phyloP scores from a whole-genome alignment of 1,140 invertebrate species.

The Zaprionus africanus region DNA sequence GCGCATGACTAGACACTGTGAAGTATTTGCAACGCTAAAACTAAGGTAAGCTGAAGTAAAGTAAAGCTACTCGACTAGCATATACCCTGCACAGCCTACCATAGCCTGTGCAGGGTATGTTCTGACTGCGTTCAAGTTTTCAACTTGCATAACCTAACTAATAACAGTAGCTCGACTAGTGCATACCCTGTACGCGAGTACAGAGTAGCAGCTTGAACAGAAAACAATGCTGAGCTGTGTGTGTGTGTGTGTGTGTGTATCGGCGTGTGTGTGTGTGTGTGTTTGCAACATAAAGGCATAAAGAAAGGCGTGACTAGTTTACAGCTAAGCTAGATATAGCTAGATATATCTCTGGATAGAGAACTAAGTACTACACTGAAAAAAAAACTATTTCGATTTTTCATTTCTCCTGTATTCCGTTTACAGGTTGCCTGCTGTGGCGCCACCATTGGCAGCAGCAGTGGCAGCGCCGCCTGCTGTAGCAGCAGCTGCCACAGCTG shows the following conservation, averaged over 20 bases:
- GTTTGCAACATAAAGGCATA: conserved; percentile 30
- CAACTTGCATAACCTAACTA: conserved; percentile 3
- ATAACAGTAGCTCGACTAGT: conserved; percentile 15
- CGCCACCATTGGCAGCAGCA: not conserved
- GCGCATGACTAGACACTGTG: not conserved
- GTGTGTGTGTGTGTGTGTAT: not conserved
- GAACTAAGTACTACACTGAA: conserved; percentile 1
- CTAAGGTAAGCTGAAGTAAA: not conserved
- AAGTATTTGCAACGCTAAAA: conserved; percentile 2
- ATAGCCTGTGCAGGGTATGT: not conserved
- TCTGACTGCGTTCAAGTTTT: not conserved
- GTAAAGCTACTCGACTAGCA: not conserved
- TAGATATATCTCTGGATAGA: not conserved
- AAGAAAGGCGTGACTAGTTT: conserved; percentile 20
- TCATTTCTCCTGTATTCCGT: conserved; percentile 35
- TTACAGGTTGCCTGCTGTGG: not conserved
- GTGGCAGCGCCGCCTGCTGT: not conserved
- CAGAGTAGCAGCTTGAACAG: conserved; percentile 11
- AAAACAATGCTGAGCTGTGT: conserved; percentile 23
- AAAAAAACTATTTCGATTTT: not conserved
- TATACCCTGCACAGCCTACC: not conserved
- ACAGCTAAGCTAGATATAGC: conserved; percentile 25
- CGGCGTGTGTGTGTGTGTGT: conserved; percentile 12
- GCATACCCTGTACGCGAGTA: conserved; percentile 16
- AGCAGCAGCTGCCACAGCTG: not conserved